Base-by-base conservation (phyloP, 1,140 invertebrate genomes). In the Penaeus japonicus region DNA sequence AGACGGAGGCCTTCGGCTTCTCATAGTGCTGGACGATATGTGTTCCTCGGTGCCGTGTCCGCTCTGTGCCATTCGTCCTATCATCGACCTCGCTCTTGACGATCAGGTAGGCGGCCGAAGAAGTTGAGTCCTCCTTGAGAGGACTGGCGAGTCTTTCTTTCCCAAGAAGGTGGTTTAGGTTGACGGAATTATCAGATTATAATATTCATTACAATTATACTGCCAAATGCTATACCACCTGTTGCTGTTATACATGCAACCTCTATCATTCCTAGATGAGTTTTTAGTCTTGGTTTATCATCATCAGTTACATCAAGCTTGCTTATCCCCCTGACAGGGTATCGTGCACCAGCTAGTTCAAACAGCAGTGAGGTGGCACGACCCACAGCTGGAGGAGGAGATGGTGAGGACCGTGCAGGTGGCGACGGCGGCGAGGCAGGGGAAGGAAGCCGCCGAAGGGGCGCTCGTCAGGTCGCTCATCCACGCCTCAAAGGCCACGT, bases 21-120 rank as follows among this genome's bases (percentile, higher is more conserved):
- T 86, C 10, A 47, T 83, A 5, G 79, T 90, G 47, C 30, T 90
- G 20, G 85, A 90, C 7, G 89, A 87, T 35, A 32, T 39, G 30
- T 90, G 89, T 57, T 57, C 55, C 1, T 54, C n/a, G 5, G 22
- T 59, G 1, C 73, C 59, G 17, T 90, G 89, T 77, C 80, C 79
- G 22, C 85, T 90, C 17, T 90, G 89, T 24, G 70, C 84, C n/a
- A 30, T 30, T 22, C 59, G 65, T 20, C 73, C 59, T 27, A 20
- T 87, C 59, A 12, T 90, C 73, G 47, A 87, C 57, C 65, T 90
- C 0, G 73, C 65, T 24, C 75, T 89, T 3, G 39, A 89, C 39
- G n/a, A 89, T 20, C 75, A 89, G 75, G 89, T 84, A 12, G 47
- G n/a, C 22, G 30, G 20, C 4, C 39, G 15, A 22, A 18, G 35